Base-by-base conservation (phyloP, 2,888 invertebrate species). In the Troides aeacus region DNA sequence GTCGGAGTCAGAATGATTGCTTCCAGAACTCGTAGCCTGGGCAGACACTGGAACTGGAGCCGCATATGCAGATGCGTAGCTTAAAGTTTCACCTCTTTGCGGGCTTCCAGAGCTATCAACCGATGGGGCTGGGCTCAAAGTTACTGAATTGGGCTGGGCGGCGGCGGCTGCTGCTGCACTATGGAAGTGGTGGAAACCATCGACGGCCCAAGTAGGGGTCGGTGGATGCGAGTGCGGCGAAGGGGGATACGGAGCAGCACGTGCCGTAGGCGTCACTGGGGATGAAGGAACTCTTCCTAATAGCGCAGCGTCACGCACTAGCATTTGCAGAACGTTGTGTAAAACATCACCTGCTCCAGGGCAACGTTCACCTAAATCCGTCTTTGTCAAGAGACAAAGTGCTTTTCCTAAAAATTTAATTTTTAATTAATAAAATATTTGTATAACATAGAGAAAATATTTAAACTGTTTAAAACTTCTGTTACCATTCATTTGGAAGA, bases 401-500 rank as follows among this genome's bases (percentile, higher is more conserved):
- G 98, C 99, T 91, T 99, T 99, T 72, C 96, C 96, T 96, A 90
- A 66, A 84, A 84, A 78, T n/a, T 75, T 71, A 63, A 62, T 63
- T 39, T 42, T 53, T 63, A 2, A 56, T 30, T 39, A 30, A 50
- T 57, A 53, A 21, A 60, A 5, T 64, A 12, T 46, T 15, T 1
- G 5, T 8, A 10, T 12, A 46, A 46, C 15, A 4, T 46, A 17
- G 3, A 17, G 3, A 12, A 46, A 46, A 46, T 15, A 46, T 46
- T 46, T 5, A 46, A 46, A 46, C 6, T 36, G 17, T 18, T 61
- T 62, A 30, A 30, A 42, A 58, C 18, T 65, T 56, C 62, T 65
- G 87, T 93, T 91, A 94, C 98, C 98, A 87, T 98, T 98, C 98
- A 98, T 98, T 93, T 97, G 97, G 87, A 98, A 98, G 90, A 97